Base-by-base conservation (phyloP, 2,797 vertebrate genomes). In the Crax fasciolata region DNA sequence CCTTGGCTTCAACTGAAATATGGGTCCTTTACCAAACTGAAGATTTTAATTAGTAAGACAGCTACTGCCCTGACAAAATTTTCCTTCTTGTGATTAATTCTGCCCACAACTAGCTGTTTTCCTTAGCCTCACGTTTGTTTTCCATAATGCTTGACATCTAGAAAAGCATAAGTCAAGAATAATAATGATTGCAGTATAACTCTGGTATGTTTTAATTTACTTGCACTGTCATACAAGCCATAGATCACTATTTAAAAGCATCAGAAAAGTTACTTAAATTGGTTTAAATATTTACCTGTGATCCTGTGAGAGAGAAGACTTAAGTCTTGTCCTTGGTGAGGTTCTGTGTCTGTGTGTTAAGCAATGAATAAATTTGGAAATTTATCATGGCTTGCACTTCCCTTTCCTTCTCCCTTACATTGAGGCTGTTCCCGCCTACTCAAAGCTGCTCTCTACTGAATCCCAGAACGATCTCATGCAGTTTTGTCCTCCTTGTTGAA, bases 281-380 rank as follows among this genome's bases (percentile, higher is more conserved):
- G 10, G 25, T 88, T 87, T 44, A 95, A 90, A 84, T 89, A 55
- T 76, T 83, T 98, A 97, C 97, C 95, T 97, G 67, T 71, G 87
- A 77, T 94, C 80, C 77, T 0, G 16, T 11, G 35, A 87, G 67
- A 73, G 61, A 89, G 74, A 62, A 93, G 73, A 73, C 43, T 49
- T 59, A 15, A 30, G 16, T 51, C 62, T 71, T 84, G 81, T 78
- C 76, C 87, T 96, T 28, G 11, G 73, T 32, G 74, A 86, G 66
- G 48, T 61, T 92, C 49, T 76, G 91, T 0, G 8, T 73, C 62
- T 82, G 38, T 73, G 86, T 76, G 54, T 96, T 72, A 84, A 71
- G 90, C 76, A 92, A 94, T 13, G 49, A 91, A 35, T 62, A 95
- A 71, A 62, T 84, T 57, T 93, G 89, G 93, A 87, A 95, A 73